Conservation (phyloP, 2,888 invertebrate species). For the Melangyna quadrimaculata region DNA sequence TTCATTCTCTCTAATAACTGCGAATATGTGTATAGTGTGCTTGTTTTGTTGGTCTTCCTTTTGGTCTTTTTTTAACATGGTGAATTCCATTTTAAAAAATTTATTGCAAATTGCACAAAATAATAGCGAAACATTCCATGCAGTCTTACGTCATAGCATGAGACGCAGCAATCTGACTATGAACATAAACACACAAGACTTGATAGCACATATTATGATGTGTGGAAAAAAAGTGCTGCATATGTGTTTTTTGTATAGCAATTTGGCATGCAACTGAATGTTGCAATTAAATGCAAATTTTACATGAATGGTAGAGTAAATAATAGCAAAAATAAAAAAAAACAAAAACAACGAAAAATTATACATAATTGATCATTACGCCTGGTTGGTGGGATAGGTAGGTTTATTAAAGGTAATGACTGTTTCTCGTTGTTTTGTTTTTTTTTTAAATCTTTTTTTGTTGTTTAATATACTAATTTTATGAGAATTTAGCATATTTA, state of each 20-base stretch:
- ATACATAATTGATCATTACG: constrained; percentile 68
- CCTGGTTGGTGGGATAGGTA: constrained; percentile 28
- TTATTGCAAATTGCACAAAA: constrained; percentile 70
- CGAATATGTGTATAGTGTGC: not conserved
- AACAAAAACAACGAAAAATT: constrained; percentile 30
- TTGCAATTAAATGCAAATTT: constrained; percentile 71
- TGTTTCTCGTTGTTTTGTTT: constrained; percentile 15
- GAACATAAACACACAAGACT: not conserved
- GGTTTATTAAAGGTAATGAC: constrained; percentile 51
- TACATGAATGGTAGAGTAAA: constrained; percentile 43
- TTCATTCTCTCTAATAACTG: not conserved
- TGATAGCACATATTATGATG: constrained; percentile 20
- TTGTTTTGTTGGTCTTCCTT: constrained; percentile 14
- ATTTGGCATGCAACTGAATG: constrained; percentile 50
- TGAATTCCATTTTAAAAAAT: constrained; percentile 71
- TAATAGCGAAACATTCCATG: constrained; percentile 67
- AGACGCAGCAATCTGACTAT: constrained; percentile 33
- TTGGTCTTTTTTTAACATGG: constrained; percentile 30
- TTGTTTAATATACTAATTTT: constrained; percentile 16
- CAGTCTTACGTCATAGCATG: constrained; percentile 68
- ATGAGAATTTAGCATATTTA: constrained; percentile 33
- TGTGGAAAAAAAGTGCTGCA: constrained; percentile 56
- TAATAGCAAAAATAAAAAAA: not conserved
- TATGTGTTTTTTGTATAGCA: constrained; percentile 25
- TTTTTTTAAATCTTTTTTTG: not conserved